Base-by-base conservation (phyloP, 2,113 vertebrate genomes). In the Excalfactoria chinensis region DNA sequence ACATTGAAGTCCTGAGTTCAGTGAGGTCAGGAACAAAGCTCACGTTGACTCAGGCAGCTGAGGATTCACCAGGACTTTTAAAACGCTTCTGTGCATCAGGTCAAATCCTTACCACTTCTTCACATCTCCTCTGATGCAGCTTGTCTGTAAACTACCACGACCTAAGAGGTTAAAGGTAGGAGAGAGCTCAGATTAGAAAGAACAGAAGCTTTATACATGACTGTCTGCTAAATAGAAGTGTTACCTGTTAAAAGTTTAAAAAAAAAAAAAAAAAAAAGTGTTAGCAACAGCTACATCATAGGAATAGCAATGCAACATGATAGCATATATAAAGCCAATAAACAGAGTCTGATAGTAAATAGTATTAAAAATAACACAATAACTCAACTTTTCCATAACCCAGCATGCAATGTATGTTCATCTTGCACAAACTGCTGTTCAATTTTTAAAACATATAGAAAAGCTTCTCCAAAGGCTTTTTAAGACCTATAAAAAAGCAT, bases 351-450 rank as follows among this genome's bases (percentile, higher is more conserved):
- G 48, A 28, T 26, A 18, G 32, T 59, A 92, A 89, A 87, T 70
- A 73, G 73, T 67, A 82, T 25, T 85, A 75, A 73, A 91, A 91
- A 43, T 21, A 28, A 77, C 81, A 80, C 43, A n/a, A 48, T 78
- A 34, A 80, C 30, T 76, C 49, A 73, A 23, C 37, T 83, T 87
- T 51, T 56, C 72, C 85, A 44, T 69, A 93, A 41, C 20, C 13
- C 82, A 64, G 26, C 64, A 53, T 18, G 14, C 37, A 58, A 83
- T 67, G 13, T 23, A 35, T 3, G 37, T 21, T 94, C 18, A 51
- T 80, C 43, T 73, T 25, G 35, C 63, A 73, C 43, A 60, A 71
- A 79, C 20, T 23, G 34, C 6, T 26, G 23, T 43, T 76, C n/a
- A 37, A 67, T 71, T 86, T 69, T 77, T 60, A 60, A 84, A 88